Evolutionary conservation across 1,140 invertebrate genomes (phyloP), one percentile per base, ranked within the genome.

Genomic region (Luehdorfia chinensis): DNA sequence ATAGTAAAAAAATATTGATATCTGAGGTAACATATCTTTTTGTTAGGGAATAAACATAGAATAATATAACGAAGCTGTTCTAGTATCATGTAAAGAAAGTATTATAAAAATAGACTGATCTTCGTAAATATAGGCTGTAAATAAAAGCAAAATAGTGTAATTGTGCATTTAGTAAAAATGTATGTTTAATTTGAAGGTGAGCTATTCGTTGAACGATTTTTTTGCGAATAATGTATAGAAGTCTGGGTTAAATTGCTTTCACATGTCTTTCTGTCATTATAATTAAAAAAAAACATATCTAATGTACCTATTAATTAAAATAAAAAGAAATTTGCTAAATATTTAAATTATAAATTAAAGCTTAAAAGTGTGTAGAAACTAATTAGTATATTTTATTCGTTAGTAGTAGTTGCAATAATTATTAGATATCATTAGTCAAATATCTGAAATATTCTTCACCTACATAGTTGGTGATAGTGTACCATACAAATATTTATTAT

Each of bases 101-200:
- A 43, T 43, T 43, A 43, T 43, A 30, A 30, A 43, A 4, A 43
- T 43, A 43, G 39, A 43, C 39, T 43, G 39, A 43, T 43, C 23
- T 43, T 30, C 25, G 27, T 43, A 19, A 30, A 31, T n/a, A 30
- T 43, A 43, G 39, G 39, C 23, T 43, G 39, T 43, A 43, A 30
- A 43, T 43, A 43, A 30, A n/a, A 43, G 39, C 39, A 18, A 19
- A 30, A 43, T 43, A 43, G 27, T 43, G 11, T 31, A 18, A 43
- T 18, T 18, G 12, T 25, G 14, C 18, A 30, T 14, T 19, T 21
- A 19, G 11, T 4, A 8, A 31, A 12, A 27, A n/a, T n/a, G n/a
- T 1, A 43, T 28, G 9, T 11, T 30, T 18, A 4, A 30, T 30
- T n/a, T 11, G n/a, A 19, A 18, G 8, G 25, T 0, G 6, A 43